Conservation (phyloP, 2,113 vertebrate genomes). For the Tursiops truncatus region DNA sequence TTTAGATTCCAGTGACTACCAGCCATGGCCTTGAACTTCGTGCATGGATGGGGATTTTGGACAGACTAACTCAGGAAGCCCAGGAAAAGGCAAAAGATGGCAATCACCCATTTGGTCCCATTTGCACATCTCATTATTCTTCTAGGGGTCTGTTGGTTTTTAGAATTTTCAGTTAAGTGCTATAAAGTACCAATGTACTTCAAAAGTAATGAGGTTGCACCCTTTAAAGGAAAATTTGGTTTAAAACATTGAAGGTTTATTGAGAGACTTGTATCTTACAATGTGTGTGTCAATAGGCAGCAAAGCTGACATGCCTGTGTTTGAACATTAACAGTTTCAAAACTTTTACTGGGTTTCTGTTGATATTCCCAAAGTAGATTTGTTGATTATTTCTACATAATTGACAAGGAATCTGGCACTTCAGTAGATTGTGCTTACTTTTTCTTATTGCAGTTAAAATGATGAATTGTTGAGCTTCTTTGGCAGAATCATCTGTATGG, state of each 20-base stretch:
- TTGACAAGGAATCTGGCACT: not conserved
- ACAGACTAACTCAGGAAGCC: not conserved
- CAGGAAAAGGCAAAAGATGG: not conserved
- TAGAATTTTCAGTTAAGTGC: not conserved
- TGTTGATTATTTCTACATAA: not conserved
- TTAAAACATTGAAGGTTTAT: not conserved
- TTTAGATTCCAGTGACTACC: not conserved
- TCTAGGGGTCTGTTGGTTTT: not conserved
- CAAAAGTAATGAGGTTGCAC: not conserved
- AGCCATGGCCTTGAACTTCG: not conserved
- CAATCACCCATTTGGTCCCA: not conserved
- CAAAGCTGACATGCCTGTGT: not conserved
- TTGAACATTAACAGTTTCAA: not conserved
- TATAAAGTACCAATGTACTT: not conserved
- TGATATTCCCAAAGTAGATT: not conserved
- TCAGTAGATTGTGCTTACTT: not conserved
- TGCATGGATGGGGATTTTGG: not conserved
- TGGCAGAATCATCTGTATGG: not conserved
- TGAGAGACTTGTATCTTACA: not conserved
- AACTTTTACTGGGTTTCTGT: not conserved
- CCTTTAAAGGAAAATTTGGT: not conserved
- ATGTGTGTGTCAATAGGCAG: not conserved
- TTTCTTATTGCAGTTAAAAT: not conserved
- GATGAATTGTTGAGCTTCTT: not conserved
- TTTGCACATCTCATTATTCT: not conserved